These are phyloP conservation scores for Pitta sordida DNA, from an alignment of 2,113 vertebrate genomes.

Conservation along the genomic window DNA sequence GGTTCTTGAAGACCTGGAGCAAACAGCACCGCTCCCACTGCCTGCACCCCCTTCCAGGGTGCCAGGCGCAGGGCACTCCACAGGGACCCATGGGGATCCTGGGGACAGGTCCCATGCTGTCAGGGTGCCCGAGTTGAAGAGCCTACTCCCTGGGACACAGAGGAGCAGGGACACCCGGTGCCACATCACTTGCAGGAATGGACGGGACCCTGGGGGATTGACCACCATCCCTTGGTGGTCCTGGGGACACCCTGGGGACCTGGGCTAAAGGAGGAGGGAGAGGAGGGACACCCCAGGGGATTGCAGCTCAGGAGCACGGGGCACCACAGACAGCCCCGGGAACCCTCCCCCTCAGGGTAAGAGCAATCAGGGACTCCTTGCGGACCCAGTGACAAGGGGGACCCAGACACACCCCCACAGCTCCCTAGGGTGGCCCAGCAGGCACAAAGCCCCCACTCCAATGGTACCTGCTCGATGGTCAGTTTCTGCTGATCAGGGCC, in stretches of 20 bases:
- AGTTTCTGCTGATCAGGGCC: slow-evolving; percentile 73
- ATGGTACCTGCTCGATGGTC: slow-evolving; percentile 68
- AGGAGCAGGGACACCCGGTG: neutral
- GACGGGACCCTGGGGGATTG: neutral
- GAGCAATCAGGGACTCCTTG: neutral
- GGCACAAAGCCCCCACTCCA: accelerated
- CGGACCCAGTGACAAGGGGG: neutral
- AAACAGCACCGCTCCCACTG: neutral
- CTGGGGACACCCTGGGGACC: neutral
- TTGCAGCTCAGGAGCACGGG: no score
- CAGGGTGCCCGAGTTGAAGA: neutral
- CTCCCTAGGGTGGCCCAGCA: neutral
- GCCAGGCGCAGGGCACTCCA: accelerated
- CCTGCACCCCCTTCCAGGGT: neutral
- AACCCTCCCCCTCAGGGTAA: neutral
- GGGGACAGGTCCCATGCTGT: no score
- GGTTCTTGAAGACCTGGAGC: slow-evolving; percentile 65
- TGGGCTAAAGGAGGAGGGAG: accelerated
- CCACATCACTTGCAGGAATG: neutral
- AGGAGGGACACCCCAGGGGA: neutral
- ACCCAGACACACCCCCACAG: accelerated
- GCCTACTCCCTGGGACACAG: neutral
- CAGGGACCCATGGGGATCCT: accelerated
- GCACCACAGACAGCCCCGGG: accelerated
- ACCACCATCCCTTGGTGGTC: no score